phyloP scores from a whole-genome alignment of 2,797 vertebrate species.

The Austrolebias charrua region DNA sequence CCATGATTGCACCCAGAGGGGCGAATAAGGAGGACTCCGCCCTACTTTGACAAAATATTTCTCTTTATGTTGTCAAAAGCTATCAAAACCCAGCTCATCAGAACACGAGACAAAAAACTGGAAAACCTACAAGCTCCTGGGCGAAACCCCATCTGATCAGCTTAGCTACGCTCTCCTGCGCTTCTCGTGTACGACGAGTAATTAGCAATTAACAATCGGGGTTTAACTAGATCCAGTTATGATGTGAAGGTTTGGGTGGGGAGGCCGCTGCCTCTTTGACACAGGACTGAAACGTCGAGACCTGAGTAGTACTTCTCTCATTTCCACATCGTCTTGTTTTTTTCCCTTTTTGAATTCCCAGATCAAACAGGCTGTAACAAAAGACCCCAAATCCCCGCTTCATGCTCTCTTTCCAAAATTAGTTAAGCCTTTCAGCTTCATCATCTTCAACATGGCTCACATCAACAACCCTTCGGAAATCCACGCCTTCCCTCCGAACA shows the following conservation, averaged over 20 bases:
- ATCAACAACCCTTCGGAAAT: constrained; percentile 75
- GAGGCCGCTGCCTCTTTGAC: constrained; percentile 35
- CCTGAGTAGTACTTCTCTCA: constrained; percentile 69
- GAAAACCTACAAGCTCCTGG: constrained; percentile 61
- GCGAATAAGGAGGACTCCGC: constrained; percentile 24
- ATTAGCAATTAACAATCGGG: constrained; percentile 80
- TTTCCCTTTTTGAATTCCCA: constrained; percentile 61
- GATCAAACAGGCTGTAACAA: constrained; percentile 82
- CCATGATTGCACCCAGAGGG: constrained; percentile 62
- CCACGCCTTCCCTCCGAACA: constrained; percentile 39
- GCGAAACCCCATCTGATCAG: constrained; percentile 70
- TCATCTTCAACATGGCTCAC: constrained; percentile 78
- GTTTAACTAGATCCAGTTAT: constrained; percentile 73
- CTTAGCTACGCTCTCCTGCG: constrained; percentile 76
- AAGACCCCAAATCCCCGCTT: constrained; percentile 77
- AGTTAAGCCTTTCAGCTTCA: constrained; percentile 84
- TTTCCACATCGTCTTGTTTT: constrained; percentile 71
- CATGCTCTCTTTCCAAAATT: constrained; percentile 79
- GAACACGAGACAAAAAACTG: constrained; percentile 59
- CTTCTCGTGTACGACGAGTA: constrained; percentile 66
- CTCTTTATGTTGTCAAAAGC: constrained; percentile 68
- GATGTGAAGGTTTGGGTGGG: constrained; percentile 51
- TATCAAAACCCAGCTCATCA: constrained; percentile 56
- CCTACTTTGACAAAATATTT: constrained; percentile 38
- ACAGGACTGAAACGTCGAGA: constrained; percentile 40